Evolutionary conservation across 2,888 invertebrate species (phyloP), one percentile per base, ranked within the genome.

Genomic region (Pristionchus fissidentatus): DNA sequence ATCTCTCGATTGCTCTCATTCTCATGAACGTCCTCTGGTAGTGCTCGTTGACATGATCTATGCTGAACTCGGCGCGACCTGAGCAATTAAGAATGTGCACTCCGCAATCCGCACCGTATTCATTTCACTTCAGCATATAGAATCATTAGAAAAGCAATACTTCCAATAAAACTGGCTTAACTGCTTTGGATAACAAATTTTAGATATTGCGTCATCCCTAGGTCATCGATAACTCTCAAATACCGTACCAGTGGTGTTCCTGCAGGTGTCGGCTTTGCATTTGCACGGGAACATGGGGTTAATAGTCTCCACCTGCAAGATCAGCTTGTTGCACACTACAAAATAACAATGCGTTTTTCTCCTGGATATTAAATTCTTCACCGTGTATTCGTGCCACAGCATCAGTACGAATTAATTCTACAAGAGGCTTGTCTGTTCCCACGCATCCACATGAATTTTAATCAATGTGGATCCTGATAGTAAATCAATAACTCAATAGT

Each of bases 1-100:
- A 15, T 29, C 52, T 41, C 46, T 83, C 57, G n/a, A 60, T 57
- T 35, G 66, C 82, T 43, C 66, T 83, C 32, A 97, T 93, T 86
- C 97, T 95, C 97, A 97, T 97, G 82, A 98, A 94, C 0, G 98
- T 98, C 92, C 97, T 97, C 90, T 98, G 97, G 92, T 97, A 98
- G 93, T 98, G 98, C 26, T 97, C 97, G 87, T 97, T 95, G 8
- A 98, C 98, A 87, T 98, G 95, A 55, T 96, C 95, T 0, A 97
- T 97, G 93, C 97, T 97, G 93, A 98, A 98, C 93, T 98, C 98
- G 87, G 98, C 96, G 86, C 98, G 95, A 5, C 98, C 98, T 77
- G 32, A 7, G 35, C 32, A 2, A 57, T 22, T 13, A 13, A 55
- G 22, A 55, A 55, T 22, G n/a, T 22, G n/a, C 55, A 46, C 46